Evolutionary conservation across 1,140 invertebrate species (phyloP).

Genomic region (Pollicipes pollicipes): DNA sequence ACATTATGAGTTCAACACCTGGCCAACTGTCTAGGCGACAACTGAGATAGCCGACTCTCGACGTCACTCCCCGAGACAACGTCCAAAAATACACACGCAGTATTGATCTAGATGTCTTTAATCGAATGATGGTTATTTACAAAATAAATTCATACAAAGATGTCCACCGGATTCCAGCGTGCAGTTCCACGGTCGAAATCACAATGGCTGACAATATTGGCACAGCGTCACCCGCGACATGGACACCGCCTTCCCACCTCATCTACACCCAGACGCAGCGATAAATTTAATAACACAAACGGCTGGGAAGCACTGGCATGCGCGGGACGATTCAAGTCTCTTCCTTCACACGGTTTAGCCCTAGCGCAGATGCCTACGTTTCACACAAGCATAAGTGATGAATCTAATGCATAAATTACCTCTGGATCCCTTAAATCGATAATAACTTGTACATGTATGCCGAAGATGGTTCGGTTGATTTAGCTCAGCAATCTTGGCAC

Average conservation of each 20-base stretch:
- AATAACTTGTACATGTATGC: background rate
- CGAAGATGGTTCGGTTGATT: constrained; percentile 1
- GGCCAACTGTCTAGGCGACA: too few relatives aligned
- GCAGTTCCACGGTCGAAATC: background rate
- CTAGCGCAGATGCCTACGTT: background rate
- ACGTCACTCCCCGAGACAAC: too few relatives aligned
- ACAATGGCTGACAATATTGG: background rate
- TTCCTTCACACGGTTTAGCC: background rate
- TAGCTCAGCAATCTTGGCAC: background rate
- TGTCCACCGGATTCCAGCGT: background rate
- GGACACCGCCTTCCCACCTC: background rate
- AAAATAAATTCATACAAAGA: constrained; percentile 1
- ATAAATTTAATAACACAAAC: too few relatives aligned
- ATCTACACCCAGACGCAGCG: too few relatives aligned
- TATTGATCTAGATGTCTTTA: constrained; percentile 2
- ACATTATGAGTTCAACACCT: too few relatives aligned
- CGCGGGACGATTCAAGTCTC: constrained; percentile 4
- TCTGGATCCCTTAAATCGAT: constrained; percentile 40
- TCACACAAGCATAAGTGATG: background rate
- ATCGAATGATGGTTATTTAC: background rate
- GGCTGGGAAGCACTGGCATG: constrained; percentile 6
- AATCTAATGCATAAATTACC: constrained; percentile 30
- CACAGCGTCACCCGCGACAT: background rate
- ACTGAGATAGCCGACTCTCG: too few relatives aligned
- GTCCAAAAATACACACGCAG: too few relatives aligned